Base-by-base conservation (phyloP, 2,113 vertebrate species). In the Bagarius yarrelli region DNA sequence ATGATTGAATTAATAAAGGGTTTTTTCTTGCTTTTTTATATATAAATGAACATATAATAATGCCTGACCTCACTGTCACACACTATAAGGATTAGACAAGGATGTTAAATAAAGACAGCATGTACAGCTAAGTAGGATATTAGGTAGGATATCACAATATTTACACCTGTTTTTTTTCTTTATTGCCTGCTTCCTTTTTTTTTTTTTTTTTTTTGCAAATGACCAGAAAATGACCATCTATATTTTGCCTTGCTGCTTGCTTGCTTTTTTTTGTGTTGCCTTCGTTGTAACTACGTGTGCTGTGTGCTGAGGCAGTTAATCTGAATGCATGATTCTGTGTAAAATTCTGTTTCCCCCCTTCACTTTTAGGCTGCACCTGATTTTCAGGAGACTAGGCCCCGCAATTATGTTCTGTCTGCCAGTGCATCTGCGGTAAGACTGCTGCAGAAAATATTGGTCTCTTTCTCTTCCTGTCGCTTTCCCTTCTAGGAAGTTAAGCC, bases 341-440 rank as follows among this genome's bases (percentile, higher is more conserved):
- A 55, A 76, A 83, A 82, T 67, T 84, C 81, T 83, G 78, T 84
- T 79, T 84, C 93, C 93, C 57, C 93, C 57, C 85, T 72, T 75
- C 79, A 79, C 93, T 92, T 83, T 47, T 91, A 98, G 97, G 95
- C 96, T 92, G 94, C 95, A 89, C 96, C 97, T 87, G 97, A 98
- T 94, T 98, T 98, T 96, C 96, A 98, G 93, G 96, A 98, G 95
- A 98, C 95, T 90, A 95, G 97, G 93, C 96, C 97, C 86, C 94
- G 97, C 94, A 98, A 98, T 96, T 98, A 96, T 93, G 92, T 98
- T 92, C 96, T 98, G 87, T 98, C 97, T 79, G 96, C 96, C 94
- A 98, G 96, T 90, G 96, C 96, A 87, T 97, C 97, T 83, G 95
- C 97, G 96, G 97, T 98, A 98, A 98, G 96, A 87, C 40, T 64